phyloP scores from a whole-genome alignment of 2,888 invertebrate species.

The Timema podura region DNA sequence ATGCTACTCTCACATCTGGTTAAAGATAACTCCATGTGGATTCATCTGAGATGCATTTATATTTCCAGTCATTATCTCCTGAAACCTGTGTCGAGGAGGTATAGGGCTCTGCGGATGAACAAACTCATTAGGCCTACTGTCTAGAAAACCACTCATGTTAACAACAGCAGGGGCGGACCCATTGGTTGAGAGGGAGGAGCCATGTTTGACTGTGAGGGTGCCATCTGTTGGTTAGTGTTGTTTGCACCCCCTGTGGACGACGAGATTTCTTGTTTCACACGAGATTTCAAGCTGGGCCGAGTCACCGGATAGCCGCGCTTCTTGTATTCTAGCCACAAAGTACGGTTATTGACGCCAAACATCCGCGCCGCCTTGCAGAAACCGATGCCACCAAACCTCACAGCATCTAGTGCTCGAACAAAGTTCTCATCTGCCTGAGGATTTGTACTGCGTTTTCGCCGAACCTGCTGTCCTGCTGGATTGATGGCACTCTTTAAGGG shows the following conservation, averaged over 20 bases:
- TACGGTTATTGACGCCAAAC: slow-evolving; percentile 81
- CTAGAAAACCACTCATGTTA: too few relatives aligned
- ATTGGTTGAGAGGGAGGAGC: slow-evolving; percentile 47
- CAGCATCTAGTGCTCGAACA: slow-evolving; percentile 74
- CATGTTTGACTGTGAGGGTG: slow-evolving; percentile 39
- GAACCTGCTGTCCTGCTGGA: slow-evolving; percentile 41
- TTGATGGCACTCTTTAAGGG: slow-evolving; percentile 22
- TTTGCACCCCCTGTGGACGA: too few relatives aligned
- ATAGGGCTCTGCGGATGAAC: slow-evolving; percentile 34
- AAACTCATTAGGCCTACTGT: slow-evolving; percentile 66
- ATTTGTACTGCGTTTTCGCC: slow-evolving; percentile 69
- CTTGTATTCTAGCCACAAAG: slow-evolving; percentile 80
- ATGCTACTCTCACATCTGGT: slow-evolving; percentile 59
- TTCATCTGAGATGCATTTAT: slow-evolving; percentile 63
- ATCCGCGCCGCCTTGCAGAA: slow-evolving; percentile 81
- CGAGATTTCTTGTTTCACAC: slow-evolving; percentile 64
- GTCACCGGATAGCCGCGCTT: slow-evolving; percentile 79
- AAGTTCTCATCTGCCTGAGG: slow-evolving; percentile 82
- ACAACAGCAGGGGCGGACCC: slow-evolving; percentile 61
- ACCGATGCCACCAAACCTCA: slow-evolving; percentile 76
- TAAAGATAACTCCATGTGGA: slow-evolving; percentile 72
- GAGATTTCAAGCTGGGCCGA: slow-evolving; percentile 70
- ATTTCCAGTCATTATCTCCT: slow-evolving; percentile 52
- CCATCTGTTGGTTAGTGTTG: slow-evolving; percentile 37
- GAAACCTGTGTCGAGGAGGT: slow-evolving; percentile 18